phyloP scores from a whole-genome alignment of 2,888 invertebrate genomes.

The Drosophila parthenogenetica region DNA sequence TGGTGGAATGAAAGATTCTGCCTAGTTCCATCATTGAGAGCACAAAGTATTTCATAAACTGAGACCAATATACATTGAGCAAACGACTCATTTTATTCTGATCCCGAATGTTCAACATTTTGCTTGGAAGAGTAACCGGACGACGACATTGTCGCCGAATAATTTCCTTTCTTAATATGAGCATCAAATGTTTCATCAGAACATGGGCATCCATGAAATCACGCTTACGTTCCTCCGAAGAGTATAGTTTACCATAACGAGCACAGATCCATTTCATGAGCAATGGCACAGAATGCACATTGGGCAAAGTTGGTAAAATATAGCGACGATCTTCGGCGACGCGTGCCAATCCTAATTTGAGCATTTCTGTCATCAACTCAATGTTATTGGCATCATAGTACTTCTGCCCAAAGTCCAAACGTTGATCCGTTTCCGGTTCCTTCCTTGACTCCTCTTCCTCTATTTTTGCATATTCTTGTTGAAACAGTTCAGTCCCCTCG shows the following conservation, averaged over 20 bases:
- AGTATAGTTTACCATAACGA: constrained; percentile 78
- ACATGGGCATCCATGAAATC: constrained; percentile 36
- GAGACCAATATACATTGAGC: constrained; percentile 34
- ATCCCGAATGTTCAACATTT: neutral
- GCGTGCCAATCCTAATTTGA: constrained; percentile 63
- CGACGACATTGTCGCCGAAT: constrained; percentile 8
- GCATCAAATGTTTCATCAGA: constrained; percentile 55
- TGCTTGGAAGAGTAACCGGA: accelerated
- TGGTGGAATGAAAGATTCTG: constrained; percentile 71
- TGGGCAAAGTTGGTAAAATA: constrained; percentile 78
- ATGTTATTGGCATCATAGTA: constrained; percentile 70
- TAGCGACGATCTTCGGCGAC: constrained; percentile 76
- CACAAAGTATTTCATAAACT: constrained; percentile 57
- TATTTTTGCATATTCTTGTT: constrained; percentile 21
- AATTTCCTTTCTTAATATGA: constrained; percentile 18
- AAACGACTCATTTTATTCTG: constrained; percentile 7
- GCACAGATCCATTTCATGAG: constrained; percentile 76
- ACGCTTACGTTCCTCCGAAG: constrained; percentile 44
- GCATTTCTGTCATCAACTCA: constrained; percentile 68
- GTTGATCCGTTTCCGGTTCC: accelerated
- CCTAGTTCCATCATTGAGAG: constrained; percentile 65
- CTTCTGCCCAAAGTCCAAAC: constrained; percentile 40
- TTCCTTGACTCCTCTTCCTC: accelerated
- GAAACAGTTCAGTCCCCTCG: constrained; percentile 34
- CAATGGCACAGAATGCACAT: constrained; percentile 74